These are phyloP conservation scores for Brachypodius melanocephalos DNA, from an alignment of 2,113 vertebrate genomes.

Conservation along the genomic window DNA sequence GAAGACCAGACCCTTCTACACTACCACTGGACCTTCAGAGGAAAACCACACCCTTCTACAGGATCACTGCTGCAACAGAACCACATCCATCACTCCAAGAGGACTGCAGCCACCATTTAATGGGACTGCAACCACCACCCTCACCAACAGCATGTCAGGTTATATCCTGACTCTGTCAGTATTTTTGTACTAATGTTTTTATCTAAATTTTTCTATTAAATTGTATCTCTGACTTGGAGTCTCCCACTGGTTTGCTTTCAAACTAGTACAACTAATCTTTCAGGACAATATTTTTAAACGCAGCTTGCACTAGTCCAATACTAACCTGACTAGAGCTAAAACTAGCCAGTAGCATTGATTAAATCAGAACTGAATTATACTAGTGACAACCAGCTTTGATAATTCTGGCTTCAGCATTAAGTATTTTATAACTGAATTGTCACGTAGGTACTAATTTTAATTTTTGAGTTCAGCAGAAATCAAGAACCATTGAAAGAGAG, in stretches of 20 bases:
- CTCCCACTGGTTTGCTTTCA: neutral
- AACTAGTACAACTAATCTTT: neutral
- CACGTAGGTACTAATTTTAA: neutral
- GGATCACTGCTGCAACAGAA: too few species aligned
- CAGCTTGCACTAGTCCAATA: neutral
- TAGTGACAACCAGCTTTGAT: neutral
- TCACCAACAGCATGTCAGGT: neutral
- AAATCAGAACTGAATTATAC: neutral
- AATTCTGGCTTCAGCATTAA: neutral
- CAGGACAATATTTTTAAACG: neutral
- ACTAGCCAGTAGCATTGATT: neutral
- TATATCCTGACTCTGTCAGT: neutral
- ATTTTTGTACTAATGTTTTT: neutral
- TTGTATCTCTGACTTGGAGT: neutral
- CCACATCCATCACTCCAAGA: neutral
- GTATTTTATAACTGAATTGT: neutral
- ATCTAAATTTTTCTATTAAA: neutral
- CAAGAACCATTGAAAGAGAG: neutral
- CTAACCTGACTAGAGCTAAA: neutral
- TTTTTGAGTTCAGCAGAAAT: neutral
- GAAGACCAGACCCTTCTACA: neutral
- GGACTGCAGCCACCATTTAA: neutral
- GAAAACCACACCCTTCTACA: neutral
- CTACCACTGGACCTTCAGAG: too few species aligned
- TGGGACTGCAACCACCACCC: neutral